These are phyloP conservation scores for Solenopsis invicta DNA, from an alignment of 1,140 invertebrate species.

Conservation along the genomic window DNA sequence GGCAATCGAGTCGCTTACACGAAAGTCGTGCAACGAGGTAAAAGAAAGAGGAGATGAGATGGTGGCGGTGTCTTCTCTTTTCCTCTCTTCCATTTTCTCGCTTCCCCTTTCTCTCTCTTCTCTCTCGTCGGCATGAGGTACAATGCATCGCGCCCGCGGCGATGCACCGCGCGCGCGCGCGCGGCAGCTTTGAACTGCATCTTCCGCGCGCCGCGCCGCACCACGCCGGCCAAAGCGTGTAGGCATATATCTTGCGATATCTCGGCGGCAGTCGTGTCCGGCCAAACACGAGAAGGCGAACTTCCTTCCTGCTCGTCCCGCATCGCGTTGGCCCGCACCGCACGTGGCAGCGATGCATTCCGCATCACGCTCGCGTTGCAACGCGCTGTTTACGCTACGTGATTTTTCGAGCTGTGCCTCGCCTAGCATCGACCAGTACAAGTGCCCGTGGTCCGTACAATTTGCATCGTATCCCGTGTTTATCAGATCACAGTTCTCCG, in stretches of 20 bases:
- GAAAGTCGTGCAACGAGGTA: conserved; percentile 10
- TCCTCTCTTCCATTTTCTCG: not conserved
- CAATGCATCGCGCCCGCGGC: conserved; percentile 57
- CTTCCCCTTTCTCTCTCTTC: not conserved
- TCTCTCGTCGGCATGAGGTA: conserved; percentile 26
- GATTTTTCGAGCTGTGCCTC: conserved; percentile 16
- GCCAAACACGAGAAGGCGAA: conserved; percentile 70
- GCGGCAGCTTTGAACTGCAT: conserved; percentile 67
- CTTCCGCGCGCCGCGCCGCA: not conserved
- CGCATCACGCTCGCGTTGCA: conserved; percentile 1
- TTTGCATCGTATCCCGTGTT: conserved; percentile 28
- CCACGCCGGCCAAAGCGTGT: conserved; percentile 52
- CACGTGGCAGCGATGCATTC: not conserved
- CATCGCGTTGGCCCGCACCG: not conserved
- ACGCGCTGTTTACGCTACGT: conserved; percentile 19
- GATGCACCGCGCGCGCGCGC: conserved; percentile 47
- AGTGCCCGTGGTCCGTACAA: not conserved
- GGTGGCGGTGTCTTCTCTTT: not conserved
- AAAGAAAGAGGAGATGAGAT: not conserved
- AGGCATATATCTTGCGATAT: conserved; percentile 76
- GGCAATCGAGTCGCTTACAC: not conserved
- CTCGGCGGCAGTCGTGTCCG: conserved; percentile 67
- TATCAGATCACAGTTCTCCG: conserved; percentile 31
- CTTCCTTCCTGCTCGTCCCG: conserved; percentile 74
- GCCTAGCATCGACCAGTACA: not conserved